These are phyloP conservation scores for Pituophis catenifer DNA, from an alignment of 2,113 vertebrate genomes.

Conservation along the genomic window DNA sequence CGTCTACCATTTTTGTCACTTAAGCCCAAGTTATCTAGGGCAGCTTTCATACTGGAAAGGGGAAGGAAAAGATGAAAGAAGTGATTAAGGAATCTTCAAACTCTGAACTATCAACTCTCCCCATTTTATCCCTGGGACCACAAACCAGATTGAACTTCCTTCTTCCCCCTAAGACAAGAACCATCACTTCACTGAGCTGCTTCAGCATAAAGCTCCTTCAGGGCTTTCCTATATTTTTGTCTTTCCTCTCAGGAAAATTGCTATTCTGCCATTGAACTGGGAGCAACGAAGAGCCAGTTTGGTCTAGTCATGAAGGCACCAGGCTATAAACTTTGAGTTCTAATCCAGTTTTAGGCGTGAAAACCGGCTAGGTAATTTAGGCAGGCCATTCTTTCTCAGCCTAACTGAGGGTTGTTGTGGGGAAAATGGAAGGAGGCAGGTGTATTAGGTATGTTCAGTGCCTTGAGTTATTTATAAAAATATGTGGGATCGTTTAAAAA, in stretches of 20 bases:
- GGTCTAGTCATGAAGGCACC: neutral
- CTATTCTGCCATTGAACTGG: neutral
- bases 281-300: neutral
- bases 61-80: neutral
- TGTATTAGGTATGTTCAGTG: neutral
- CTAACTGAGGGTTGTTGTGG: neutral
- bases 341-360: neutral
- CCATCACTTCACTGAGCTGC: neutral
- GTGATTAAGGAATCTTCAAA: neutral
- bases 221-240: neutral
- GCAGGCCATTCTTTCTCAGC: neutral
- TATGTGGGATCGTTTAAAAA: neutral
- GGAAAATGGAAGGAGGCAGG: neutral
- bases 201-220: neutral
- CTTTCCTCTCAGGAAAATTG: neutral
- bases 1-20: neutral
- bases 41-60: neutral
- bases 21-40: neutral
- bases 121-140: neutral
- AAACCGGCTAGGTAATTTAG: neutral
- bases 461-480: neutral
- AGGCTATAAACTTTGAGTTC: neutral
- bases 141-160: neutral
- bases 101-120: neutral
- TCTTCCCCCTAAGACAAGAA: neutral